Evolutionary conservation across 2,888 invertebrate species (phyloP).

Genomic region (Rugalucina vietnamica): DNA sequence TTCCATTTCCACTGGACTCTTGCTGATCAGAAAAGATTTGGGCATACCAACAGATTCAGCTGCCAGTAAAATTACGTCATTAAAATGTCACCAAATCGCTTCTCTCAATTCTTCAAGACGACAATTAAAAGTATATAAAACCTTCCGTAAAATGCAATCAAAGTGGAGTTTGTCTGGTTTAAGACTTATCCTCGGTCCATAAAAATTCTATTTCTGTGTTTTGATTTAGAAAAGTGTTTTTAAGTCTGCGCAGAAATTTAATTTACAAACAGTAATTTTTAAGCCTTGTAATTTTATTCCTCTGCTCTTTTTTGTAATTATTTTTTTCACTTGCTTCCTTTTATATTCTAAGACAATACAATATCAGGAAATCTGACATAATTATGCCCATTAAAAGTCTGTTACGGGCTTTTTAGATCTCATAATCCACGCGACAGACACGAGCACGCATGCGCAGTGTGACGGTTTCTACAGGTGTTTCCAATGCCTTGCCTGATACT

Average conservation of each 20-base stretch:
- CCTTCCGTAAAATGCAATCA: neutral
- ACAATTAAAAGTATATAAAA: neutral
- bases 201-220: neutral
- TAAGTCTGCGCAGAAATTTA: no score
- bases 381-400: neutral
- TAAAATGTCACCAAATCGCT: slow-evolving; percentile 22
- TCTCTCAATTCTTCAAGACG: slow-evolving; percentile 16
- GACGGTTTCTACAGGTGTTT: slow-evolving; percentile 16
- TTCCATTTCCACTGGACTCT: slow-evolving; percentile 20
- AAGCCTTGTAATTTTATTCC: no score
- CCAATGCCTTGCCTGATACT: neutral
- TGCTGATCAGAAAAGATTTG: slow-evolving; percentile 61
- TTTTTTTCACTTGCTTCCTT: neutral
- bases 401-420: neutral
- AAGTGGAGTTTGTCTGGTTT: neutral
- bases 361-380: neutral
- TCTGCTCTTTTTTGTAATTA: no score
- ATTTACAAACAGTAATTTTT: no score
- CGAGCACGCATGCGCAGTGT: slow-evolving; percentile 19
- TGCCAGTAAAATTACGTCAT: neutral
- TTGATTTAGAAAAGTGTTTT: neutral
- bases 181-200: no score
- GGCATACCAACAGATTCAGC: slow-evolving; percentile 52
- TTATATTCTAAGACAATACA: neutral
- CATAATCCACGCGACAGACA: slow-evolving; percentile 14